Conservation (phyloP, 2,888 invertebrate genomes). For the Andrena camellia region DNA sequence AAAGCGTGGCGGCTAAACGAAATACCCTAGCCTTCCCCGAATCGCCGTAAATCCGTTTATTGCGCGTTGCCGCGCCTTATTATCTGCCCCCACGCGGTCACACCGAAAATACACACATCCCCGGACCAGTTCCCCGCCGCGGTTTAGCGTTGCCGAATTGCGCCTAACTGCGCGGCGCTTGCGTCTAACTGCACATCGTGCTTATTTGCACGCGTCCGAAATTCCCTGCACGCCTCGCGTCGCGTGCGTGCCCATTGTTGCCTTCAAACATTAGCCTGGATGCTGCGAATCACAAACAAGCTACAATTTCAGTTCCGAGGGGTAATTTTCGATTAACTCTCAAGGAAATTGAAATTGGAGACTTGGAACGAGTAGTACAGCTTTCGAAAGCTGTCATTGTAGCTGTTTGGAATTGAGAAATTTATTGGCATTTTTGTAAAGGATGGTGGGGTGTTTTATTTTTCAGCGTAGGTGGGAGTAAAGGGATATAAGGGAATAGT, state of each 20-base stretch:
- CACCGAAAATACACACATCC: constrained; percentile 67
- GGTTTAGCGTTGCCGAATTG: constrained; percentile 24
- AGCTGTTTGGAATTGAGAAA: not conserved
- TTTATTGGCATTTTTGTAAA: not conserved
- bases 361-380: not conserved
- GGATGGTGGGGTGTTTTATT: not conserved
- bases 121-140: not conserved
- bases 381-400: not conserved
- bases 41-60: constrained; percentile 75
- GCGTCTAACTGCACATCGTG: not conserved
- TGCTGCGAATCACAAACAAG: not conserved
- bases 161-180: constrained; percentile 18
- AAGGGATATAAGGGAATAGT: no score
- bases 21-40: constrained; percentile 72
- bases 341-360: not conserved
- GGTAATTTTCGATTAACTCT: not conserved
- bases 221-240: not conserved
- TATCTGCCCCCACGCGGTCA: constrained; percentile 64
- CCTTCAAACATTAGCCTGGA: not conserved
- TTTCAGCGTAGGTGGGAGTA: no score
- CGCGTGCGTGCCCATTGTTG: not conserved
- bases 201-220: constrained; percentile 24
- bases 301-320: not conserved
- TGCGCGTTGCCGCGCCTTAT: constrained; percentile 61
- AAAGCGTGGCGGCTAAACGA: constrained; percentile 46